Evolutionary conservation across 1,140 invertebrate genomes (phyloP), one percentile per base, ranked within the genome.

Genomic region (Nasonia giraulti): DNA sequence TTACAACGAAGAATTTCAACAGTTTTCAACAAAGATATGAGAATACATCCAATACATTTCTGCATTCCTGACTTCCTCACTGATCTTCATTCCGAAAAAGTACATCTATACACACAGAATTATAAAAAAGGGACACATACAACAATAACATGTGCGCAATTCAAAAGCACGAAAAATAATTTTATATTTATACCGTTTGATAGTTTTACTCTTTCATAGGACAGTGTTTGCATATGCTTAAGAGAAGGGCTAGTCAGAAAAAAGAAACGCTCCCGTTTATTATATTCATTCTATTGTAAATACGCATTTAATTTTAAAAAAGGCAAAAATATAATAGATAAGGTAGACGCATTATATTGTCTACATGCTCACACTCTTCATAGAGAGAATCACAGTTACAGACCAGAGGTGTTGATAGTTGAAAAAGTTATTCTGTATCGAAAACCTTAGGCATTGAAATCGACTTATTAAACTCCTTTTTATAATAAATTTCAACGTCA

Each of bases 371-470:
- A 62, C 50, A 78, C 17, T 82, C 75, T 82, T 82, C n/a, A 78
- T 68, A 85, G 44, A 77, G 76, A 78, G 40, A 85, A 85, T 85
- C 84, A 85, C 84, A 85, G 84, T 82, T 82, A 85, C 27, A 85
- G 75, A 85, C 80, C 74, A 85, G 74, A 85, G 31, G 14, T 77
- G 75, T 82, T 73, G 75, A 85, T 85, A 80, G 33, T 47, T 78
- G 37, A 50, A 77, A 77, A 82, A 71, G 31, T 66, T 76, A 66
- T 84, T n/a, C 50, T 33, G 12, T 23, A 47, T 75, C 50, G 20
- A 80, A 84, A 62, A 75, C 68, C 47, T 80, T 74, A 11, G 20
- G 68, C 27, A 66, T 80, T 12, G 12, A 84, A 73, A 76, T 69
- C 69, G 50, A 80, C 66, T 78, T 69, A 80, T 4, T 7, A 82